phyloP scores from a whole-genome alignment of 2,113 vertebrate genomes.

The Arizona elegans region DNA sequence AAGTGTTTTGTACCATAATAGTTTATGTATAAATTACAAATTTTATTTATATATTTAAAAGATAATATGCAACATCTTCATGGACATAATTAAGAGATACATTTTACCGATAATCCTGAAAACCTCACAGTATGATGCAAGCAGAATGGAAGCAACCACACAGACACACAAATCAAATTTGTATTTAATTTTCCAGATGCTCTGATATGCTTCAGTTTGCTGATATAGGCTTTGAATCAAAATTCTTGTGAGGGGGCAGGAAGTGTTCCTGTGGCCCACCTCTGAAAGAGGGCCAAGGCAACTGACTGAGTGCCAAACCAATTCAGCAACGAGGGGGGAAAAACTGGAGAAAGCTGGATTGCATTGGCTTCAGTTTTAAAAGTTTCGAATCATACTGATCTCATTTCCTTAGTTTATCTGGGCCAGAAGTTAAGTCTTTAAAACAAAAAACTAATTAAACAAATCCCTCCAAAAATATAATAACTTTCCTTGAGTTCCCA shows the following conservation, averaged over 20 bases:
- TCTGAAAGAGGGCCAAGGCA: background rate
- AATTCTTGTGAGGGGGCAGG: background rate
- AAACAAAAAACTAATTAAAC: background rate
- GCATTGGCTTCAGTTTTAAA: background rate
- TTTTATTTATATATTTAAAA: background rate
- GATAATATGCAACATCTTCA: background rate
- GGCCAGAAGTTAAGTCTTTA: background rate
- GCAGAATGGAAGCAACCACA: background rate
- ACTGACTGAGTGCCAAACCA: background rate
- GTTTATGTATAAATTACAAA: background rate
- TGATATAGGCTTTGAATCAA: background rate
- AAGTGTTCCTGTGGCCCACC: background rate
- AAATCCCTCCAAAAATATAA: background rate
- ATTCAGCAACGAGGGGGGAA: background rate
- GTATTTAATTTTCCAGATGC: background rate
- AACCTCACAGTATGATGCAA: background rate
- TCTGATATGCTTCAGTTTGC: background rate
- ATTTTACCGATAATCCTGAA: background rate
- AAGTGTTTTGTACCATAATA: background rate
- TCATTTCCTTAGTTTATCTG: background rate
- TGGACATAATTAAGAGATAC: background rate
- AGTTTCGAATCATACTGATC: background rate
- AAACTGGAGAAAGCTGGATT: background rate
- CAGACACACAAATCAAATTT: background rate
- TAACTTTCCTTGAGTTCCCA: background rate